Evolutionary conservation across 2,113 vertebrate genomes (phyloP).

Genomic region (Pelmatolapia mariae): DNA sequence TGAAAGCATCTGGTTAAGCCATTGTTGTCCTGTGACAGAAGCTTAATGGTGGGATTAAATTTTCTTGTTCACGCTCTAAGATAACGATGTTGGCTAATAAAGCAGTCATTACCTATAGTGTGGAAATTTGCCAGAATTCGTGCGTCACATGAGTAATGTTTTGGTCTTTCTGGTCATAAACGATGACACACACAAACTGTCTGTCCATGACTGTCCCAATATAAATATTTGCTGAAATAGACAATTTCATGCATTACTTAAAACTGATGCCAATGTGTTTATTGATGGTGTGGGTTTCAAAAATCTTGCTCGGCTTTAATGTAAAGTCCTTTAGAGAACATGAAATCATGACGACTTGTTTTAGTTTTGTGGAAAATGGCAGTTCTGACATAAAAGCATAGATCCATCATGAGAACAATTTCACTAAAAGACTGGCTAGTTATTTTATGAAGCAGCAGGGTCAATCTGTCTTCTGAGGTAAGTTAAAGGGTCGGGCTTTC

Average conservation of each 20-base stretch:
- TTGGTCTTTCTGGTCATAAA: conserved; percentile 26
- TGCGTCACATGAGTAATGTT: not conserved
- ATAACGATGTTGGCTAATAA: conserved; percentile 24
- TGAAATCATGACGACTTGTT: not conserved
- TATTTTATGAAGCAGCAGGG: conserved; percentile 44
- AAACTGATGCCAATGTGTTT: conserved; percentile 40
- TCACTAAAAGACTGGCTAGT: conserved; percentile 60
- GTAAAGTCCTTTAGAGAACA: not conserved
- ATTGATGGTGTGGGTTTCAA: conserved; percentile 23
- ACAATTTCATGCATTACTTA: conserved; percentile 15
- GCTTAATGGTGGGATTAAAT: not conserved
- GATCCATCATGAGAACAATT: conserved; percentile 66
- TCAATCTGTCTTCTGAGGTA: conserved; percentile 69
- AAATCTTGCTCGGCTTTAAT: not conserved
- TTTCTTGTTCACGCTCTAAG: conserved; percentile 4
- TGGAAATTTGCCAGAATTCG: conserved; percentile 29
- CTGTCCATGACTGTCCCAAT: not conserved
- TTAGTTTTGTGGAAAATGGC: conserved; percentile 50
- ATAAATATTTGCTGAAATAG: conserved; percentile 50
- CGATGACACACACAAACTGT: conserved; percentile 25
- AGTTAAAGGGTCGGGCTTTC: conserved; percentile 36
- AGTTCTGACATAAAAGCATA: conserved; percentile 55
- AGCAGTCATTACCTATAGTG: conserved; percentile 17
- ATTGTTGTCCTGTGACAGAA: not conserved
- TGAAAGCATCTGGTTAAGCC: conserved; percentile 16